Base-by-base conservation (phyloP, 2,888 invertebrate genomes). In the Sinohyriopsis cumingii region DNA sequence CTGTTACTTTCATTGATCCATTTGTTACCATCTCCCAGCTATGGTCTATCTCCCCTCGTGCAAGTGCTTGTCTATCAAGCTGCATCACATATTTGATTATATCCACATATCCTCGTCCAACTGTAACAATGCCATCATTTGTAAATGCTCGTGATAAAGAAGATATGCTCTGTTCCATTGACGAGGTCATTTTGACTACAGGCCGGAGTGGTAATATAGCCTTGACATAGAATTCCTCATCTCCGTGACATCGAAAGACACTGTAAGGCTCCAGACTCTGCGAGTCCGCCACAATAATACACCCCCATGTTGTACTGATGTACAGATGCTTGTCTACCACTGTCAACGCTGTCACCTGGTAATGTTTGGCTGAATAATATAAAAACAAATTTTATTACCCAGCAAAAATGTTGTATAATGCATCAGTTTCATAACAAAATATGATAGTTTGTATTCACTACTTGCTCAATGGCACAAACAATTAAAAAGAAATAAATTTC, bases 251-350 rank as follows among this genome's bases (percentile, higher is more conserved):
- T 65, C 97, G 92, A 91, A 97, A 97, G n/a, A 97, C 95, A 5
- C 96, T 96, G 71, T 97, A 94, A 0, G 98, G 97, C 4, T 95
- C 91, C 81, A 98, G 92, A 0, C 94, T 93, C 69, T 92, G 91
- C 24, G 94, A 93, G 88, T 97, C 96, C 0, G 96, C 95, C 9
- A 98, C 95, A 67, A 98, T 94, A 62, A 99, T 91, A 89, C 97
- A 96, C 33, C 99, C 99, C 95, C 96, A 95, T 12, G 96, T 96
- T 0, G 98, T 98, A 62, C 98, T 98, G 74, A 96, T 94, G 89
- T 96, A 96, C 59, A 98, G 91, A 59, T 89, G 87, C 62, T 78
- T 76, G 33, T 85, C 86, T 67, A 94, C 91, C 55, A 93, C 92
- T 64, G 93, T 93, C 84, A 95, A 89, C 82, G 94, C 93, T 77